Evolutionary conservation across 2,113 vertebrate species (phyloP), one percentile per base, ranked within the genome.

Genomic region (Myocastor coypus): DNA sequence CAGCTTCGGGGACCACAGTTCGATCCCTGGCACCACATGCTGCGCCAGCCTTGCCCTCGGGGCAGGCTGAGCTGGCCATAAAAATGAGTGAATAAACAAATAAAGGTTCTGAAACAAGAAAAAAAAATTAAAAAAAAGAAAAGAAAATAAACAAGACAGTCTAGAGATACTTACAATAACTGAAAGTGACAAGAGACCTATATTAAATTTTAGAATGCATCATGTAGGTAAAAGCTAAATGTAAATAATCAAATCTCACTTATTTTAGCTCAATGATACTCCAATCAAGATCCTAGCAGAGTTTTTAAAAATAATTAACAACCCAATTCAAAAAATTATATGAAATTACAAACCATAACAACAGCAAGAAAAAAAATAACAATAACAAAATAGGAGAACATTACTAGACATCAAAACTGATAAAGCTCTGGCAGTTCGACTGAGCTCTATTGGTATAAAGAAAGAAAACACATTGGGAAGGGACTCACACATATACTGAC

Each of bases 291-390:
- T 89, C 14, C 13, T 87, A 77, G 14, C 68, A 55, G n/a, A 42
- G 4, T 16, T 63, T 19, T 32, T 82, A 59, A 63, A 52, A 63
- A 46, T 22, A 75, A 94, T 75, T 83, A 83, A 40, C 16, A 71
- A 90, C 14, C 16, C 71, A 84, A 90, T 59, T 85, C 46, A 78
- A 80, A 94, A 90, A 84, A 42, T 12, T 66, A 84, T 55, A 46
- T 42, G 20, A 66, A 75, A 83, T n/a, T 83, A 64, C 30, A 64
- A 64, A 37, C 28, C 40, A 46, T 17, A 57, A 63, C 7, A 83
- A 83, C 20, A 83, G 8, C 28, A 40, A 89, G 66, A 83, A 57
- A 88, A 83, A 32, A 22, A 57, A 64, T 77, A 82, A 50, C 16
- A 94, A 78, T 68, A 73, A 64, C 66, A 89, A 77, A 40, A 83